Evolutionary conservation across 1,140 invertebrate genomes (phyloP), one percentile per base, ranked within the genome.

Genomic region (Arctopsyche grandis): DNA sequence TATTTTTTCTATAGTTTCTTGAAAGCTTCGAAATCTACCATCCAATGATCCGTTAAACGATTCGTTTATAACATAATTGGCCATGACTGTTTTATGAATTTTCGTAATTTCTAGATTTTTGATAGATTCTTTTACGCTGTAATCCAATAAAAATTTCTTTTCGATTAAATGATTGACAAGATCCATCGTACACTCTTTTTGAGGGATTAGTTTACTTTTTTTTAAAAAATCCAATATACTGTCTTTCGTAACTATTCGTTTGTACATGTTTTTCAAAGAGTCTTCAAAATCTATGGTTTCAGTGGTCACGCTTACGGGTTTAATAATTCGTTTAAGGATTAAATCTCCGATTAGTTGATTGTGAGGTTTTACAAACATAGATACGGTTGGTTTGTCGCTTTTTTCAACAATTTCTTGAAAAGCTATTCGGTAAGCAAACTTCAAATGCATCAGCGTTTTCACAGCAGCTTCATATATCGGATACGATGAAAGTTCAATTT

Each of bases 371-470:
- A 14, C 66, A 69, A 14, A 38, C 10, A 29, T 4, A 69, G 14
- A n/a, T 10, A 56, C 19, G 1, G 1, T 38, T 1, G 29, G 24
- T 10, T 26, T n/a, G 29, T 69, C 16, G 22, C 26, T 29, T n/a
- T 69, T 26, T 69, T 69, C 29, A 29, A 14, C 66, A 43, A 69
- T 26, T 69, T 14, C 14, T 14, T 69, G 24, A 9, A 69, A 26
- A 5, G 24, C 22, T 29, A 69, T 69, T 69, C 24, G 22, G 22
- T 69, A 69, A 4, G 24, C 7, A 29, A 69, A 69, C 9, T n/a
- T n/a, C 26, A 29, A n/a, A 12, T n/a, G 26, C 29, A 69, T 4
- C 22, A 69, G 14, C 22, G 22, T 29, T 29, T 24, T 69, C 26
- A 29, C 16, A 9, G 10, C 29, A 43, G 16, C 29, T 29, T 69